phyloP scores from a whole-genome alignment of 2,113 vertebrate species.

The Buteo buteo region DNA sequence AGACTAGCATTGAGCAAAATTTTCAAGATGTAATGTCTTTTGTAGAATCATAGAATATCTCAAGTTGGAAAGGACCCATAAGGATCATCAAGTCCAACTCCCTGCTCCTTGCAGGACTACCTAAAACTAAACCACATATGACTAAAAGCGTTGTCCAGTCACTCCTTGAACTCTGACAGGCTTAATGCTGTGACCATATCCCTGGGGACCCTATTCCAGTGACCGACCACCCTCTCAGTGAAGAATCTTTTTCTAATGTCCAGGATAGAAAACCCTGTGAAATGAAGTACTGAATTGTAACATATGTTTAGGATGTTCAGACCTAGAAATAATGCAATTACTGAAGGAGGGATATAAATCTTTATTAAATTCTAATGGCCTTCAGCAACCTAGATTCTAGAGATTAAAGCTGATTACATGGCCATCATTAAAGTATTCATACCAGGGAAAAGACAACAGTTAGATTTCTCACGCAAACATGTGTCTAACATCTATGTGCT shows the following conservation, averaged over 20 bases:
- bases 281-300: not conserved
- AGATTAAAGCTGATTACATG: not conserved
- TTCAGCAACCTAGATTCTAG: not conserved
- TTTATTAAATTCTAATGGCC: not conserved
- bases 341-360: not conserved
- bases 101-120: too few species aligned
- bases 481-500: not conserved
- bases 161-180: not conserved
- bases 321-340: not conserved
- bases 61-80: too few species aligned
- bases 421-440: not conserved
- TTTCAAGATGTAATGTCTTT: not conserved
- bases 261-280: not conserved
- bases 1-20: not conserved
- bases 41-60: not conserved
- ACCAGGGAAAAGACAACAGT: not conserved
- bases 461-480: not conserved
- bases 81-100: too few species aligned
- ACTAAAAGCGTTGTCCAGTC: not conserved
- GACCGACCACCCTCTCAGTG: not conserved
- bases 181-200: not conserved
- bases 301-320: not conserved
- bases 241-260: not conserved
- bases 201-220: not conserved
- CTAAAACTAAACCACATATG: not conserved